Base-by-base conservation (phyloP, 2,797 vertebrate species). In the Cossypha niveicapilla region DNA sequence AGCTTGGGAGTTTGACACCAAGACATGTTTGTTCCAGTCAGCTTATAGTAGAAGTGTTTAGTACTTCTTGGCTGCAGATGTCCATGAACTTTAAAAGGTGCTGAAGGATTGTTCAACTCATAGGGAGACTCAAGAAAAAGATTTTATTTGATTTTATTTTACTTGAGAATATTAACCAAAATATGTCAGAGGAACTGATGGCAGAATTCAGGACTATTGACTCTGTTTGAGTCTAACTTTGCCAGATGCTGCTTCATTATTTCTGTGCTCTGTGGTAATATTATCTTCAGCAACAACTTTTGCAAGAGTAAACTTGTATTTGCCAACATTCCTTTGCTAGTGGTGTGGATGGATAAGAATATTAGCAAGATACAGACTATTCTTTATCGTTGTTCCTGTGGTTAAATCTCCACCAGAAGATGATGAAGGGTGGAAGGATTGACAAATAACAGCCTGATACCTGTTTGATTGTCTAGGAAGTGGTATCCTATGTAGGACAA, bases 331-430 rank as follows among this genome's bases (percentile, higher is more conserved):
- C 51, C 25, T 82, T 70, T 77, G n/a, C 53, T 79, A 17, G 41
- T 51, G 41, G 54, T 85, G 67, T 0, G 2, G 70, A 58, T 47
- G 25, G 48, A 62, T 39, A 62, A 85, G 86, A 89, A 10, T 25
- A 76, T 53, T 62, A 84, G 13, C 17, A 79, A 86, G 13, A 41
- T 58, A 53, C 41, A 86, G 39, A 53, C 37, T 74, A 42, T 34
- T 79, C 47, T 91, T 84, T 51, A 18, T 42, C 11, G 13, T 53
- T 50, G 24, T 41, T 5, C 47, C 11, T 88, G 30, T 3, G 3
- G 77, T 93, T 95, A 91, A 91, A 88, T 73, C 74, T 93, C 54
- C 68, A 60, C 87, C 87, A 96, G 92, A 89, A 96, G 76, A 72
- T 92, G 90, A 76, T 5, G 12, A 92, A 88, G 90, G 35, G 50